Evolutionary conservation across 2,888 invertebrate species (phyloP).

Genomic region (Odontomyia ornata): DNA sequence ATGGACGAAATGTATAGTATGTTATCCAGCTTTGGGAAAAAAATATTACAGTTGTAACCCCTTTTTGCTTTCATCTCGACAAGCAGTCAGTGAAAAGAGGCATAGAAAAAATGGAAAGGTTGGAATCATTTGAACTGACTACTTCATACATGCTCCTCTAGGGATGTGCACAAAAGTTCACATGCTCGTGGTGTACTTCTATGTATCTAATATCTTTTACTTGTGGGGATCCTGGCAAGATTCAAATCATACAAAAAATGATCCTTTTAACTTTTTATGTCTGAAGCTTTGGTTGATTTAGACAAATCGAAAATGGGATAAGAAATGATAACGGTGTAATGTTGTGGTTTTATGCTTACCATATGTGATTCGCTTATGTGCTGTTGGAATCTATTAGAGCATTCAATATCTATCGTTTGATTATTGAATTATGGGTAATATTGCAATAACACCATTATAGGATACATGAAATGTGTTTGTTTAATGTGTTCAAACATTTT

Average conservation of each 20-base stretch:
- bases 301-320: constrained; percentile 53
- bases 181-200: neutral
- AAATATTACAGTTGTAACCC: neutral
- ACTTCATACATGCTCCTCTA: neutral
- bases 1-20: neutral
- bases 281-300: constrained; percentile 54
- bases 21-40: neutral
- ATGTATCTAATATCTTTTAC: neutral
- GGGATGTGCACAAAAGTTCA: constrained; percentile 20
- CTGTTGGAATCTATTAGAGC: neutral
- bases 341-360: constrained; percentile 11
- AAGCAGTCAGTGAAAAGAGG: neutral
- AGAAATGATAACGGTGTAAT: constrained; percentile 48
- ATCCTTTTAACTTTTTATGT: constrained; percentile 52
- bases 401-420: neutral
- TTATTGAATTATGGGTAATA: too few species aligned
- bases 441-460: too few species aligned
- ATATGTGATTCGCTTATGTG: constrained; percentile 3
- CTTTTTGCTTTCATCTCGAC: constrained; percentile 1
- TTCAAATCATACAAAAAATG: constrained; percentile 36
- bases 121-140: constrained; percentile 20
- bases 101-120: neutral
- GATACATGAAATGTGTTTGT: too few species aligned
- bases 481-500: too few species aligned
- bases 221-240: neutral